These are phyloP conservation scores for Microctenopoma lineatum DNA, from an alignment of 2,797 vertebrate species.

Conservation along the genomic window DNA sequence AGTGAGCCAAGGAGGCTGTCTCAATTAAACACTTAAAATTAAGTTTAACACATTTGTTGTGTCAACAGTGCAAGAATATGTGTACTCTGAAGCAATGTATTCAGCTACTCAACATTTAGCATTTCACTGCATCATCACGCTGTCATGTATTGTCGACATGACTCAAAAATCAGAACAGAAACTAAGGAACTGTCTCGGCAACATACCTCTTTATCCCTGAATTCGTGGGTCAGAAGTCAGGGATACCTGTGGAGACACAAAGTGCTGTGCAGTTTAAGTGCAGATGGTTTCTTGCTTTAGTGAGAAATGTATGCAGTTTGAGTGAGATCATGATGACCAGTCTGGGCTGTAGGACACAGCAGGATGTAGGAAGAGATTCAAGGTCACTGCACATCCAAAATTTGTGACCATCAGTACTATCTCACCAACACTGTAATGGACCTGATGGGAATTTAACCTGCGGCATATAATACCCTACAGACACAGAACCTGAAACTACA, in stretches of 20 bases:
- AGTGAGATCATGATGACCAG: not conserved
- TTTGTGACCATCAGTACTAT: not conserved
- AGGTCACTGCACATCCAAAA: not conserved
- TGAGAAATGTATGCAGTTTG: not conserved
- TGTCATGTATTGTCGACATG: constrained; percentile 17
- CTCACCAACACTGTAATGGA: not conserved
- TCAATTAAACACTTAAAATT: constrained; percentile 19
- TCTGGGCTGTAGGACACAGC: not conserved
- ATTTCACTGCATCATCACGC: constrained; percentile 17
- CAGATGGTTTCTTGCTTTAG: constrained; percentile 1
- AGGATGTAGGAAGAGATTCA: not conserved
- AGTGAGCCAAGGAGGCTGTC: constrained; percentile 1
- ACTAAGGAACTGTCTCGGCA: no score
- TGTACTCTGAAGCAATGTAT: not conserved
- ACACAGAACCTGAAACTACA: not conserved
- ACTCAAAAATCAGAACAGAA: not conserved
- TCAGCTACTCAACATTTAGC: not conserved
- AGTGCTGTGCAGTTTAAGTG: not conserved
- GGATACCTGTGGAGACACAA: not conserved
- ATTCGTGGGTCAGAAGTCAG: not conserved
- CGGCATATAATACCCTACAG: no score
- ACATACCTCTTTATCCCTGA: no score
- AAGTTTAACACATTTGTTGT: constrained; percentile 12
- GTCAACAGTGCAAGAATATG: not conserved
- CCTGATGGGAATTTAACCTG: no score